Evolutionary conservation across 1,140 invertebrate species (phyloP).

Genomic region (Conus betulinus): DNA sequence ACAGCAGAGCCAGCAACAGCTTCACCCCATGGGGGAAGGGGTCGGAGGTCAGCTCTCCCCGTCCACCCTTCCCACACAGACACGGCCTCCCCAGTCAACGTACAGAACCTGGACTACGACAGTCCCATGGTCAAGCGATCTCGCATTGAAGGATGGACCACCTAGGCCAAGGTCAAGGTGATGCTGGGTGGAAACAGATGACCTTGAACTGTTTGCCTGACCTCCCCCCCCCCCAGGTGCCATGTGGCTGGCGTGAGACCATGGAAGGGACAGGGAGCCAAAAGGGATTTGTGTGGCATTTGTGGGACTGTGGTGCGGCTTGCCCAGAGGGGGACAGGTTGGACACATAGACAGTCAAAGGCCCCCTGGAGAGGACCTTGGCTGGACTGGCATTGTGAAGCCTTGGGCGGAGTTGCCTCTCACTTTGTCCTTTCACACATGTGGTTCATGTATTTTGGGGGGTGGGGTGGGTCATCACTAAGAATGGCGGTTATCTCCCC

Average conservation of each 20-base stretch:
- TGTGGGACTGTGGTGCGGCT: neutral
- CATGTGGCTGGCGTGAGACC: neutral
- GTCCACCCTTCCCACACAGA: conserved; percentile 58
- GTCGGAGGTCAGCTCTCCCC: conserved; percentile 49
- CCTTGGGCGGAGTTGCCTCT: neutral
- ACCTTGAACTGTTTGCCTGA: too few relatives aligned
- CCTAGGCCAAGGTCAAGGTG: conserved; percentile 45
- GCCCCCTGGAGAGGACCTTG: too few relatives aligned
- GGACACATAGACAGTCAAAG: too few relatives aligned
- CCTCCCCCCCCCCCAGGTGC: neutral
- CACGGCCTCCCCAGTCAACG: conserved; percentile 54
- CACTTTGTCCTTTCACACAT: neutral
- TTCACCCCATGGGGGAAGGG: conserved; percentile 38
- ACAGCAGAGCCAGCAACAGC: conserved; percentile 39
- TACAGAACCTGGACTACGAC: conserved; percentile 61
- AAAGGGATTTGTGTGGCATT: neutral
- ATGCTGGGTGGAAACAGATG: neutral
- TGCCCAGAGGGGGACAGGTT: neutral
- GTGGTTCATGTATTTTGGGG: neutral
- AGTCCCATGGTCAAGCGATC: conserved; percentile 69
- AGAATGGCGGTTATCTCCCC: too few relatives aligned
- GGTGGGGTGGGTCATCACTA: neutral
- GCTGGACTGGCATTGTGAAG: neutral
- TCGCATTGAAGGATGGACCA: conserved; percentile 67
- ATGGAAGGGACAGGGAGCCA: neutral